phyloP scores from a whole-genome alignment of 2,113 vertebrate genomes.

The Corythornis madagascariensis region DNA sequence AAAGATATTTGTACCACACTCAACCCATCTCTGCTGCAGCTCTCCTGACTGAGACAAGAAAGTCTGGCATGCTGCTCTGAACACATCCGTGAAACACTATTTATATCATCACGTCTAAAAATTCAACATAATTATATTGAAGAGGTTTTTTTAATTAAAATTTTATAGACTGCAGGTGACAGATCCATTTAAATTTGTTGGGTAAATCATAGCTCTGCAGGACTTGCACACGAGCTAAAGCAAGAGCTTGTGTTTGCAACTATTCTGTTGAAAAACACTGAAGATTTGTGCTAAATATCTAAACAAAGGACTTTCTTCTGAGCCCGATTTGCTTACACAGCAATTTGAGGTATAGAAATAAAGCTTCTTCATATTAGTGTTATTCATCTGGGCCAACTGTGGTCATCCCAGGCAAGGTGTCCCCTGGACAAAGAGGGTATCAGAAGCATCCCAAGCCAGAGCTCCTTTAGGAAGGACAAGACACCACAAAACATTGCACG shows the following conservation, averaged over 20 bases:
- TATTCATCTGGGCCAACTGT: neutral
- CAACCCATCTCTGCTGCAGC: neutral
- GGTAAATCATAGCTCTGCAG: neutral
- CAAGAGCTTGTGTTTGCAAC: fast-evolving
- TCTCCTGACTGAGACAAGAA: neutral
- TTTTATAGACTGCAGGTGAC: neutral
- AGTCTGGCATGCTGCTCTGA: neutral
- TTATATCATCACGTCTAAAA: neutral
- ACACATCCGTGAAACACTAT: neutral
- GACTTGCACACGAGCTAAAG: neutral
- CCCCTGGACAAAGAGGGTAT: neutral
- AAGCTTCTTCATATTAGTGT: neutral
- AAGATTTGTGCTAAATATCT: neutral
- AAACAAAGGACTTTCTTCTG: neutral
- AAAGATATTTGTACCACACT: neutral
- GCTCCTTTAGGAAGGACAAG: neutral
- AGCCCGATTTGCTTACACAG: neutral
- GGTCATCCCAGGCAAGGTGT: neutral
- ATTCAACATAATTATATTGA: neutral
- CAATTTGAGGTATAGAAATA: neutral
- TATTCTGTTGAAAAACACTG: neutral
- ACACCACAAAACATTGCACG: neutral
- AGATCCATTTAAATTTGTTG: neutral
- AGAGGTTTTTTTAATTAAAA: neutral
- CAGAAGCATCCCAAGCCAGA: neutral